Percentiles rank a stretch among this genome's conserved stretches.
Evolutionary conservation across 2,888 invertebrate genomes (phyloP).

Genomic region (Stenurella melanura): DNA sequence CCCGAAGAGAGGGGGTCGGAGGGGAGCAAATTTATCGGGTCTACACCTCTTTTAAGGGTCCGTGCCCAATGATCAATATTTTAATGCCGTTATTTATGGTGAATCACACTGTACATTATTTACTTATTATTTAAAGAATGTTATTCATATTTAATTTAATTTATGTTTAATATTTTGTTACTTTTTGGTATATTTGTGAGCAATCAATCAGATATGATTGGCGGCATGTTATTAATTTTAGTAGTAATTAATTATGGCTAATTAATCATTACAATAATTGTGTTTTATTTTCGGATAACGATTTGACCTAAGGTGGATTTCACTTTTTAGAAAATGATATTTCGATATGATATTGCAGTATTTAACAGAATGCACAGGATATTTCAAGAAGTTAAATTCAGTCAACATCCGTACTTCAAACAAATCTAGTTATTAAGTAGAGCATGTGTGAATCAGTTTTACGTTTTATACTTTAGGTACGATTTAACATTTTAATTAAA

Average conservation of each 20-base stretch:
- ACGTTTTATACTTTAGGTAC: not conserved
- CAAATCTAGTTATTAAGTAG: not conserved
- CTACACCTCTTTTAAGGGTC: too few species aligned
- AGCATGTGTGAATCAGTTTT: not conserved
- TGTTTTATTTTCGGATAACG: not conserved
- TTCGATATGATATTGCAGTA: slow-evolving; percentile 1
- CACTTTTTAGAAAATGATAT: not conserved
- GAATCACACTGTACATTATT: too few species aligned
- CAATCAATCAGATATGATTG: not conserved
- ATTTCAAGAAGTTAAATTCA: not conserved
- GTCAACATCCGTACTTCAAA: slow-evolving; percentile 4
- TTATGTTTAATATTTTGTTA: not conserved
- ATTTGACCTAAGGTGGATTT: not conserved
- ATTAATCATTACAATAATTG: not conserved
- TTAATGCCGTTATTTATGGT: too few species aligned
- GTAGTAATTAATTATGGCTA: not conserved
- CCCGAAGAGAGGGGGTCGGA: too few species aligned
- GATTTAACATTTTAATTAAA: too few species aligned
- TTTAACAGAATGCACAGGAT: not conserved
- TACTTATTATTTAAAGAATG: too few species aligned
- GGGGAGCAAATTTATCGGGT: too few species aligned
- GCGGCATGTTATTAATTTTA: not conserved
- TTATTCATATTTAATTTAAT: not conserved
- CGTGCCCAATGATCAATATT: too few species aligned
- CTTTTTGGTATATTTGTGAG: not conserved